Conservation (phyloP, 2,888 invertebrate species). For the Gymnosoma rotundatum region DNA sequence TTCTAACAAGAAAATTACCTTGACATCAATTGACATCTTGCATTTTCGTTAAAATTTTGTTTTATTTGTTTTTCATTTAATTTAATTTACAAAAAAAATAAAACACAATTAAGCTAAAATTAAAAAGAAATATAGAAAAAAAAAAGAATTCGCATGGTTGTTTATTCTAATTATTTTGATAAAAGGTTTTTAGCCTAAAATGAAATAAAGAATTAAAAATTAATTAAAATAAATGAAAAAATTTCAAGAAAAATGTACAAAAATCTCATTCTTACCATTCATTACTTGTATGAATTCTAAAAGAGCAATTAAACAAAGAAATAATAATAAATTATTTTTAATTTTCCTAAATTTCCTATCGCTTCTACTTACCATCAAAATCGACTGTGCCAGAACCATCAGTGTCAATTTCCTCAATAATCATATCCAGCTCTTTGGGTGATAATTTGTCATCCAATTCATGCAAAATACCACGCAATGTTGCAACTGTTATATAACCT, state of each 20-base stretch:
- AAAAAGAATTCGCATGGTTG: background rate
- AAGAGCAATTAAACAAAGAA: conserved; percentile 72
- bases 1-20: too few relatives aligned
- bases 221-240: background rate
- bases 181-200: conserved; percentile 16
- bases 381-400: conserved; percentile 99
- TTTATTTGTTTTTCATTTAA: conserved; percentile 8
- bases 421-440: conserved; percentile 93
- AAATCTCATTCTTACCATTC: conserved; percentile 34
- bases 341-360: background rate
- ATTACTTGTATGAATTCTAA: conserved; percentile 93
- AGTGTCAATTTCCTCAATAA: conserved; percentile 95
- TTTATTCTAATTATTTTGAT: background rate
- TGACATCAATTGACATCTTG: background rate
- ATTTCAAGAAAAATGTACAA: background rate
- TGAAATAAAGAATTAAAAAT: background rate
- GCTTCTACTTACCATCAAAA: conserved; percentile 90
- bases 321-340: too few relatives aligned
- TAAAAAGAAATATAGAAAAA: conserved; percentile 18
- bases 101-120: conserved; percentile 32
- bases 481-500: conserved; percentile 94
- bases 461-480: conserved; percentile 93
- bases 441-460: conserved; percentile 96
- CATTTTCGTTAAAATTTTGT: conserved; percentile 3
- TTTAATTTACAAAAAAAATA: conserved; percentile 8